Conservation (phyloP, 2,888 invertebrate species). For the Cinara cedri region DNA sequence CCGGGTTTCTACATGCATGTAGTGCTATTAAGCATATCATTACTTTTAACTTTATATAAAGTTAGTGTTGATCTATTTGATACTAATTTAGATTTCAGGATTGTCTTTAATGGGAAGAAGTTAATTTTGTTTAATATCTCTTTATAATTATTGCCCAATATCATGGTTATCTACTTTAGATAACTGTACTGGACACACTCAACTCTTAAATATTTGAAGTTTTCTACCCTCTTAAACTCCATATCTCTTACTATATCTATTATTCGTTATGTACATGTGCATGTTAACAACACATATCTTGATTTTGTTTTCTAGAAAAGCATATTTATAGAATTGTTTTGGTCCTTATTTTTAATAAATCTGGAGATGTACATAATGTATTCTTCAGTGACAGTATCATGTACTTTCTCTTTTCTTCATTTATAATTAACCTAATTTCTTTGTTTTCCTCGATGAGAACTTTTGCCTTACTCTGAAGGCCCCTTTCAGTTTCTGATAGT, state of each 20-base stretch:
- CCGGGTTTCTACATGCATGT: too few relatives aligned
- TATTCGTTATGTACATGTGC: not conserved
- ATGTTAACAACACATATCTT: too few relatives aligned
- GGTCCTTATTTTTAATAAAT: too few relatives aligned
- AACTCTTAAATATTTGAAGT: not conserved
- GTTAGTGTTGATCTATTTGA: too few relatives aligned
- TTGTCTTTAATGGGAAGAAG: not conserved
- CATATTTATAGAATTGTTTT: too few relatives aligned
- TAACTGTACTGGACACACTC: too few relatives aligned
- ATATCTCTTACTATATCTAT: not conserved
- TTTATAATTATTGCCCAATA: not conserved
- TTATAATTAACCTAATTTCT: not conserved
- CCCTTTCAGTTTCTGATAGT: constrained; percentile 8
- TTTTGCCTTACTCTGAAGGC: constrained; percentile 8
- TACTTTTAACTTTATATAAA: too few relatives aligned
- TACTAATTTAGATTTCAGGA: not conserved
- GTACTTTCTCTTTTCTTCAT: not conserved
- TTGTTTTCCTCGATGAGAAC: not conserved
- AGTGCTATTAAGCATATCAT: too few relatives aligned
- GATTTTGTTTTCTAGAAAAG: too few relatives aligned
- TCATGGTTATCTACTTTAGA: too few relatives aligned
- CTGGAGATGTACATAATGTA: too few relatives aligned
- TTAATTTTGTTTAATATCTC: not conserved
- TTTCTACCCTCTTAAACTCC: not conserved
- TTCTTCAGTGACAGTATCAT: not conserved